These are phyloP conservation scores for Luperina testacea DNA, from an alignment of 2,888 invertebrate species.

Conservation along the genomic window DNA sequence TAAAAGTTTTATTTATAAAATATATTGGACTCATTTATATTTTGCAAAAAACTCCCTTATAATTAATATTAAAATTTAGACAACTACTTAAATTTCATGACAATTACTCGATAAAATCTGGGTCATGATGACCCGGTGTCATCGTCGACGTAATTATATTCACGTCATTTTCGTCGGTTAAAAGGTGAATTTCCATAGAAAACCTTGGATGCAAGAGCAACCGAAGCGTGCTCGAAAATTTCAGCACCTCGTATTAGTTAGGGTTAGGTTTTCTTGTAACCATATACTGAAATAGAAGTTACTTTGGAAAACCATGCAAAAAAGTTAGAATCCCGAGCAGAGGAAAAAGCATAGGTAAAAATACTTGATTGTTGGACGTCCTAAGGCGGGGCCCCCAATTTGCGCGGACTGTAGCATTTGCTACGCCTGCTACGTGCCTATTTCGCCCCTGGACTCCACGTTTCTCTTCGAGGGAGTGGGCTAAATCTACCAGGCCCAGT, in stretches of 20 bases:
- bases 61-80: too few relatives aligned
- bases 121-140: too few relatives aligned
- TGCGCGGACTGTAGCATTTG: not conserved
- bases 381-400: not conserved
- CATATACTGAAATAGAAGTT: not conserved
- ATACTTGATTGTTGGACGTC: not conserved
- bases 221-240: not conserved
- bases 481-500: too few relatives aligned
- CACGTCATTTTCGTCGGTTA: too few relatives aligned
- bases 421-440: not conserved
- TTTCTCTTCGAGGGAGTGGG: too few relatives aligned
- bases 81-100: too few relatives aligned
- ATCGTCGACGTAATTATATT: too few relatives aligned
- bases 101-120: too few relatives aligned
- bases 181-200: not conserved
- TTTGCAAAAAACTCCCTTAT: too few relatives aligned
- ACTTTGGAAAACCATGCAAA: not conserved
- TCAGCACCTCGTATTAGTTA: not conserved
- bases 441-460: not conserved
- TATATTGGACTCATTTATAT: too few relatives aligned
- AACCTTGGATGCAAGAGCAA: not conserved
- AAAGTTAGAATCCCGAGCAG: too few relatives aligned
- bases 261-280: not conserved
- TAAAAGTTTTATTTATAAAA: too few relatives aligned
- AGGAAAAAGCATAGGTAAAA: not conserved